A percentile compares a stretch with the other conserved stretches of the same genome.
These are phyloP conservation scores for Peucedramus taeniatus DNA, from an alignment of 2,113 vertebrate genomes.

Conservation along the genomic window DNA sequence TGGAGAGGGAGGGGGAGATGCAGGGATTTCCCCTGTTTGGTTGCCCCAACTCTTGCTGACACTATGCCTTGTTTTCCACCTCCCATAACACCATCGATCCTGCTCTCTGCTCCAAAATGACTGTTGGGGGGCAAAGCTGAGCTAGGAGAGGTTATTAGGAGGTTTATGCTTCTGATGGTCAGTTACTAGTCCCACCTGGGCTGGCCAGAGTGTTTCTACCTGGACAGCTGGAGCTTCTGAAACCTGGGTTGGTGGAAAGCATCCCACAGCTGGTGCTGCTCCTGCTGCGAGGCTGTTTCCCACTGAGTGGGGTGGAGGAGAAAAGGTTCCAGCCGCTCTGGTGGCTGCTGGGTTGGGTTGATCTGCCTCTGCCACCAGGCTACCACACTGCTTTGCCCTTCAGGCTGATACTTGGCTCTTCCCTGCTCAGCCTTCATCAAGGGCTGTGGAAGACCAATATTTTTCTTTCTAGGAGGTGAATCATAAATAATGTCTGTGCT, in stretches of 20 bases:
- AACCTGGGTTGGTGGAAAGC: neutral
- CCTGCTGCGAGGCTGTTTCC: neutral
- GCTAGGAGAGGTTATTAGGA: neutral
- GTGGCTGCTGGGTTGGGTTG: neutral
- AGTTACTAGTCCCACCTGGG: neutral
- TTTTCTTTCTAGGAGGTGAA: neutral
- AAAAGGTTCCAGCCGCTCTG: neutral
- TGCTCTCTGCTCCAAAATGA: neutral
- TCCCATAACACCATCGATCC: neutral
- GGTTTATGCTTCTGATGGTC: neutral
- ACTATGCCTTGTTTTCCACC: neutral
- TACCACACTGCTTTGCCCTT: neutral
- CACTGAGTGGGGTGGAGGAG: neutral
- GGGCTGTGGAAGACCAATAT: neutral
- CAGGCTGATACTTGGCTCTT: neutral
- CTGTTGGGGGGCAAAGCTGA: neutral
- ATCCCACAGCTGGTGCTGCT: rapidly evolving
- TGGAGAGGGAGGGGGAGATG: neutral
- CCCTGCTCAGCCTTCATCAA: neutral
- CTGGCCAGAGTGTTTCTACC: neutral
- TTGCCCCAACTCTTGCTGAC: neutral
- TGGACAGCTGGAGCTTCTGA: neutral
- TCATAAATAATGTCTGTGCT: neutral
- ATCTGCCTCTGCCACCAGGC: neutral
- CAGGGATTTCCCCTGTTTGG: neutral